These are phyloP conservation scores for Anadara kagoshimensis DNA, from an alignment of 1,140 invertebrate genomes.

Conservation along the genomic window DNA sequence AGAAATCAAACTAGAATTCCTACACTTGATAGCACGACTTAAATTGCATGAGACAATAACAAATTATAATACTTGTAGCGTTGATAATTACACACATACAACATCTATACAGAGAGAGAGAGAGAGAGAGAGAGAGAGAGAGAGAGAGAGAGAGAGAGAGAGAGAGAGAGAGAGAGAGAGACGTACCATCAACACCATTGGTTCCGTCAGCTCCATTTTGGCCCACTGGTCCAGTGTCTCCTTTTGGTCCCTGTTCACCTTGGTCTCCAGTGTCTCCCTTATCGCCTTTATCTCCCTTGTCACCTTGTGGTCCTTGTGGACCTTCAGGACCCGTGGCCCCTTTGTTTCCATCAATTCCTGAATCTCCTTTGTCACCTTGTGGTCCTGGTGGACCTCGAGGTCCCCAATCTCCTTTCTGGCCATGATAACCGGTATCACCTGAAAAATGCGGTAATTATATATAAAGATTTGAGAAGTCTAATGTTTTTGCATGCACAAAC, in stretches of 20 bases:
- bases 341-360: not conserved
- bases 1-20: not conserved
- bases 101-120: conserved; percentile 7
- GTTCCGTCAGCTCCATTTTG: not conserved
- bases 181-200: not conserved
- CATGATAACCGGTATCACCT: not conserved
- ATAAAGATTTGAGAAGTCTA: too few species aligned
- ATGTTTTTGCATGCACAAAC: too few species aligned
- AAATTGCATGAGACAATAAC: not conserved
- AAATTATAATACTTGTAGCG: not conserved
- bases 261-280: not conserved
- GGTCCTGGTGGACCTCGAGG: not conserved
- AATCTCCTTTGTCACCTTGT: not conserved
- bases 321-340: not conserved
- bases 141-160: too few species aligned
- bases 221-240: not conserved
- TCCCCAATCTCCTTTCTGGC: not conserved
- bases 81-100: not conserved
- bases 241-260: not conserved
- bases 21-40: not conserved
- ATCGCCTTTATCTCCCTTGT: not conserved
- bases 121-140: too few species aligned
- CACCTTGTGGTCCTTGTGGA: not conserved
- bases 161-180: too few species aligned
- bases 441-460: too few species aligned